Evolutionary conservation across 1,140 invertebrate genomes (phyloP).

Genomic region (Diabrotica undecimpunctata): DNA sequence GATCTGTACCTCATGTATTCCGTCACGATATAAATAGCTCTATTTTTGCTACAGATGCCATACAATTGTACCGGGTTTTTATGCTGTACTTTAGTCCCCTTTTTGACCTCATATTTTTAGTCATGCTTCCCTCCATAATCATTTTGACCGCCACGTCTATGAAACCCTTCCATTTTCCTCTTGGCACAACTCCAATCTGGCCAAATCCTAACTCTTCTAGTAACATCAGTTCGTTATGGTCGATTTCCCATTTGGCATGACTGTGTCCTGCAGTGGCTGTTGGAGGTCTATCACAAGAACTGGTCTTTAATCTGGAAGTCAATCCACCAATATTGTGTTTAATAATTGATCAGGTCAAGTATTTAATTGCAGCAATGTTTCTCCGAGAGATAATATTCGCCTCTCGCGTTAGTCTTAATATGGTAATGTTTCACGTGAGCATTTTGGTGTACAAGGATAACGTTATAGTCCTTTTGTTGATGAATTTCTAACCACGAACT

Average conservation of each 20-base stretch:
- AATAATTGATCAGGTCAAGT: constrained; percentile 88
- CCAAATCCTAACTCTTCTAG: constrained; percentile 91
- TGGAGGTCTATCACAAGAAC: constrained; percentile 78
- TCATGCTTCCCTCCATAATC: constrained; percentile 97
- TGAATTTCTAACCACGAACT: too few species aligned
- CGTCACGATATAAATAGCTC: constrained; percentile 93
- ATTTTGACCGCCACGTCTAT: constrained; percentile 93
- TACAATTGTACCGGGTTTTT: constrained; percentile 93
- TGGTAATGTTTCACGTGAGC: constrained; percentile 93
- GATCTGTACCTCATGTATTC: constrained; percentile 95
- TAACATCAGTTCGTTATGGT: constrained; percentile 82
- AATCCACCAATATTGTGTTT: constrained; percentile 89
- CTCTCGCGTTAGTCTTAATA: constrained; percentile 84
- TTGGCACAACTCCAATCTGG: constrained; percentile 89
- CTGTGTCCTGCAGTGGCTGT: constrained; percentile 89
- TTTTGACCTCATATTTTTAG: constrained; percentile 93
- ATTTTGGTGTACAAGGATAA: too few species aligned
- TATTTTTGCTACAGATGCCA: constrained; percentile 90
- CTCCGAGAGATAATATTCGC: constrained; percentile 87
- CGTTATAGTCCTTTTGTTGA: constrained; percentile 59
- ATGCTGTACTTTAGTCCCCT: constrained; percentile 92
- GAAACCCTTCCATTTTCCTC: constrained; percentile 81
- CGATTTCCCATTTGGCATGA: constrained; percentile 93
- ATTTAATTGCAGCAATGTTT: constrained; percentile 91
- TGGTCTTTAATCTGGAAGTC: constrained; percentile 78